These are phyloP conservation scores for Miniopterus natalensis DNA, from an alignment of 2,113 vertebrate genomes.

Conservation along the genomic window DNA sequence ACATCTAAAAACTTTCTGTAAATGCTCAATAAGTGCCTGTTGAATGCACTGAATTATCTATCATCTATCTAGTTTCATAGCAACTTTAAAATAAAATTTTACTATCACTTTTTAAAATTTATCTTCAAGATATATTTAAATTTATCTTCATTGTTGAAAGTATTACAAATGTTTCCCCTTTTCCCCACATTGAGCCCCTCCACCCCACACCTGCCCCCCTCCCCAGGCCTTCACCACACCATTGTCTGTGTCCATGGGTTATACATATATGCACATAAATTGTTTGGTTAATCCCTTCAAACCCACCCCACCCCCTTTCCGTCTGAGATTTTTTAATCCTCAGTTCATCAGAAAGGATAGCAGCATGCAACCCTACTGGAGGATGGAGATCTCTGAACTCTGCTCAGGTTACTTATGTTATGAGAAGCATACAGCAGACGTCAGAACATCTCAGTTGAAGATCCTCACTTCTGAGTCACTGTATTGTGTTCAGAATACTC, in stretches of 20 bases:
- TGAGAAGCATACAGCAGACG: neutral
- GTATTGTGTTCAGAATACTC: neutral
- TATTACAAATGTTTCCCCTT: too few relatives aligned
- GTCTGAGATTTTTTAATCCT: neutral
- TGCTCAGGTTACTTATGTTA: fast-evolving
- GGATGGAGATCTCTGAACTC: neutral
- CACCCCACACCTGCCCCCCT: too few relatives aligned
- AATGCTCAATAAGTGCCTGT: neutral
- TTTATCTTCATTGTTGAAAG: too few relatives aligned
- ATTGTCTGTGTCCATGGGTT: too few relatives aligned
- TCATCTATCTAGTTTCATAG: neutral
- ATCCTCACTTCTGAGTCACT: neutral
- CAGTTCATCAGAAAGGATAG: neutral
- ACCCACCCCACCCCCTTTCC: too few relatives aligned
- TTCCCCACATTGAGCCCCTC: too few relatives aligned
- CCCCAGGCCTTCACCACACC: too few relatives aligned
- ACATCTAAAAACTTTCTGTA: neutral
- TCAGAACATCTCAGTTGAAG: neutral
- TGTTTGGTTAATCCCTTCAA: too few relatives aligned
- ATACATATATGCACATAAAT: too few relatives aligned
- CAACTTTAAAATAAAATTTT: neutral
- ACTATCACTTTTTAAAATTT: neutral
- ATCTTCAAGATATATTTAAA: too few relatives aligned
- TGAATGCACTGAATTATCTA: neutral
- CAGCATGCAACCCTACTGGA: neutral